Evolutionary conservation across 1,140 invertebrate genomes (phyloP).

Genomic region (Bradynema listronoti): DNA sequence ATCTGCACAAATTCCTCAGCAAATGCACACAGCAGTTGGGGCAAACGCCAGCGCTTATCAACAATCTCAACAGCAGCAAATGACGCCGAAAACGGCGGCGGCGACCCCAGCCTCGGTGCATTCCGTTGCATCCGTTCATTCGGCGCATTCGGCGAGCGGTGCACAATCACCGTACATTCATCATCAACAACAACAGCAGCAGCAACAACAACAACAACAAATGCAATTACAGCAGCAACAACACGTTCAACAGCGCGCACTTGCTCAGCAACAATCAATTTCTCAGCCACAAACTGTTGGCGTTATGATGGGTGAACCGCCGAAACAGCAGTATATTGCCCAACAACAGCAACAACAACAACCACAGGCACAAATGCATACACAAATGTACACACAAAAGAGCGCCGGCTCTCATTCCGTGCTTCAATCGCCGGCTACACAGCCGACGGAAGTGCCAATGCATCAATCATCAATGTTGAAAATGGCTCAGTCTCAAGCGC

Average conservation of each 20-base stretch:
- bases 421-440: too few relatives aligned
- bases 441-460: too few relatives aligned
- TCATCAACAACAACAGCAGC: background rate
- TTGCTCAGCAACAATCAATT: too few relatives aligned
- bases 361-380: background rate
- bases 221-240: background rate
- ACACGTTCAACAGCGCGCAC: background rate
- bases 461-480: too few relatives aligned
- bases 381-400: background rate
- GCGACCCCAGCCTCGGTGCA: background rate
- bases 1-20: too few relatives aligned
- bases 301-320: too few relatives aligned
- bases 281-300: too few relatives aligned
- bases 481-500: too few relatives aligned
- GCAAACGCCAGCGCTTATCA: background rate
- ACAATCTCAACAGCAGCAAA: conserved; percentile 10
- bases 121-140: background rate
- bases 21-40: too few relatives aligned
- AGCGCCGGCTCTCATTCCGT: too few relatives aligned
- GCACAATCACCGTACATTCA: conserved; percentile 1
- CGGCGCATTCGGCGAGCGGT: background rate
- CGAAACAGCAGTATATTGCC: background rate
- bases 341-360: conserved; percentile 13
- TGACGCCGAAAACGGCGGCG: background rate
- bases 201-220: conserved; percentile 5